Evolutionary conservation across 2,797 vertebrate genomes (phyloP), one percentile per base, ranked within the genome.

Genomic region (Enteromius unitaeniatus): DNA sequence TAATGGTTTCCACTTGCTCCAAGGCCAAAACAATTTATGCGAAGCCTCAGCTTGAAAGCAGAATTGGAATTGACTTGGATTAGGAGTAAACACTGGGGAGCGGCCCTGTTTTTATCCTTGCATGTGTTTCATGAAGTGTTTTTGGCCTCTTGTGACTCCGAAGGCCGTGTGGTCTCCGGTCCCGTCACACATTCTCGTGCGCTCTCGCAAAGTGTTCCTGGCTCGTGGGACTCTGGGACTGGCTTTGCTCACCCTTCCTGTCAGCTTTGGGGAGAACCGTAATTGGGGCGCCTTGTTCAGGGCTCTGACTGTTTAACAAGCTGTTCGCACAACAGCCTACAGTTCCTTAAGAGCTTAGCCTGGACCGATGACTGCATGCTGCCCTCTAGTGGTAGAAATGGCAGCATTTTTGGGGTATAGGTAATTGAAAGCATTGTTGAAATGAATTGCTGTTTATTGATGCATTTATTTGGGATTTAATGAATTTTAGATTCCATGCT

Each of bases 401-500:
- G 53, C 86, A 0, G 55, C 9, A 23, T 19, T 55, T 40, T 34
- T 21, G 3, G 19, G 1, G 10, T 10, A 74, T n/a, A 19, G 0
- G 3, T 55, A 37, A 37, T 75, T 37, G 72, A 34, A 75, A 75
- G 47, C 19, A 4, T 73, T 31, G 34, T 15, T 51, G 34, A 23
- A 40, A 76, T 34, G 6, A 19, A 51, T 75, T n/a, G 28, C 64
- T 40, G 5, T 40, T 82, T 7, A 62, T 64, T 17, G 83, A 69
- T 13, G 13, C 45, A 26, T 73, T 73, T 13, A 19, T 82, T 70
- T 77, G 82, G 3, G 2, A 0, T 75, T 26, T 17, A 90, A 99
- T 86, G 6, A 8, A 0, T 72, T 31, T 21, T 90, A 99, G 98
- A 99, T 88, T 96, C 97, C 0, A 99, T 99, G 98, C 88, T 98